These are phyloP conservation scores for Eurystomus glaucurus DNA, from an alignment of 2,797 vertebrate genomes.

Conservation along the genomic window DNA sequence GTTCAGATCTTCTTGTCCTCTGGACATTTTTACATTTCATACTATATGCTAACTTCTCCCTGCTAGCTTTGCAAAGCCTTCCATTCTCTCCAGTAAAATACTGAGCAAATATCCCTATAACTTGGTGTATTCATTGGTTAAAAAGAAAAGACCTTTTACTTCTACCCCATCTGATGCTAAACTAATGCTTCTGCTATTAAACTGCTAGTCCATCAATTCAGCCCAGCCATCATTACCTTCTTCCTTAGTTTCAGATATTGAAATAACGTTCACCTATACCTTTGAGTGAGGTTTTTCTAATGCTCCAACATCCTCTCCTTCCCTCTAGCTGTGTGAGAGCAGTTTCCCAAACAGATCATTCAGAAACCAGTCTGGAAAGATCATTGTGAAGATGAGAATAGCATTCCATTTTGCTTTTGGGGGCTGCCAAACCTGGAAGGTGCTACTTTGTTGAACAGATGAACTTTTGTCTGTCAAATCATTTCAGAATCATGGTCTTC, in stretches of 20 bases:
- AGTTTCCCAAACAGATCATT: not conserved
- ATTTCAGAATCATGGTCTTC: not conserved
- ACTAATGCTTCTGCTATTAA: not conserved
- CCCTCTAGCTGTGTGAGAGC: not conserved
- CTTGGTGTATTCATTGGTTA: not conserved
- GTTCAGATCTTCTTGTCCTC: not conserved
- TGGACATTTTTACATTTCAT: not conserved
- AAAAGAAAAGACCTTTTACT: not conserved
- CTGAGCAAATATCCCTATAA: not conserved
- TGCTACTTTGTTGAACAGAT: not conserved
- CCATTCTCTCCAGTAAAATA: not conserved
- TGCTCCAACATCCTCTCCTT: not conserved
- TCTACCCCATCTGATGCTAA: not conserved
- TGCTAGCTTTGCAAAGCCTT: not conserved
- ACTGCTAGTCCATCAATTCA: not conserved
- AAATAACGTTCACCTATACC: not conserved
- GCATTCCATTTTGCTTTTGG: not conserved
- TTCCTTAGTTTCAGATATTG: not conserved
- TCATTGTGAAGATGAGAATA: not conserved
- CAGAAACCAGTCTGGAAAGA: not conserved
- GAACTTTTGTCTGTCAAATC: not conserved
- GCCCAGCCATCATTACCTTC: not conserved
- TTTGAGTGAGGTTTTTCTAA: not conserved
- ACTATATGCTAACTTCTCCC: not conserved
- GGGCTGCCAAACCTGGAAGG: not conserved